Conservation (phyloP, 2,888 invertebrate genomes). For the Cheilosia vernalis region DNA sequence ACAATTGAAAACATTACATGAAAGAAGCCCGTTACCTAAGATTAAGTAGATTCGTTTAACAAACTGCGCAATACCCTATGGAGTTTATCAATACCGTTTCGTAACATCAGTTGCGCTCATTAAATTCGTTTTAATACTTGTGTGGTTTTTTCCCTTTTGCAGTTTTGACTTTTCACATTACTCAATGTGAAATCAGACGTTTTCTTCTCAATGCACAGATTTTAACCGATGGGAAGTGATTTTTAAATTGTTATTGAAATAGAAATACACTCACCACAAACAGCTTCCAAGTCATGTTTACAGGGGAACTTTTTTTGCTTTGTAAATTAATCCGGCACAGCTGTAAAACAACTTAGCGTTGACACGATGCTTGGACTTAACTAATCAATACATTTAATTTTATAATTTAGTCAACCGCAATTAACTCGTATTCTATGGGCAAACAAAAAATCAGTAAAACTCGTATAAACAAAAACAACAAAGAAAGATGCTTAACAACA, state of each 20-base stretch:
- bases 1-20: not conserved
- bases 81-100: conserved; percentile 20
- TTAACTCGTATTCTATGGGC: not conserved
- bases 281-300: conserved; percentile 27
- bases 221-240: not conserved
- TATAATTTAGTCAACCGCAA: conserved; percentile 4
- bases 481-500: conserved; percentile 23
- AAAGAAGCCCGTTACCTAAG: not conserved
- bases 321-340: not conserved
- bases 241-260: not conserved
- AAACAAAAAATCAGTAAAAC: conserved; percentile 6
- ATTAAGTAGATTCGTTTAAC: not conserved
- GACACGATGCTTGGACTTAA: conserved; percentile 8
- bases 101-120: conserved; percentile 16
- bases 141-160: not conserved
- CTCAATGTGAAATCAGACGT: not conserved
- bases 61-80: conserved; percentile 38
- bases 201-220: not conserved
- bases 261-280: conserved; percentile 37
- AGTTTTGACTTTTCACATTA: conserved; percentile 3
- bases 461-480: conserved; percentile 6
- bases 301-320: not conserved
- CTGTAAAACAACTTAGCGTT: not conserved
- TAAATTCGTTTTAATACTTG: conserved; percentile 35
- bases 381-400: conserved; percentile 17